These are phyloP conservation scores for Etheostoma spectabile DNA, from an alignment of 2,113 vertebrate genomes.

Conservation along the genomic window DNA sequence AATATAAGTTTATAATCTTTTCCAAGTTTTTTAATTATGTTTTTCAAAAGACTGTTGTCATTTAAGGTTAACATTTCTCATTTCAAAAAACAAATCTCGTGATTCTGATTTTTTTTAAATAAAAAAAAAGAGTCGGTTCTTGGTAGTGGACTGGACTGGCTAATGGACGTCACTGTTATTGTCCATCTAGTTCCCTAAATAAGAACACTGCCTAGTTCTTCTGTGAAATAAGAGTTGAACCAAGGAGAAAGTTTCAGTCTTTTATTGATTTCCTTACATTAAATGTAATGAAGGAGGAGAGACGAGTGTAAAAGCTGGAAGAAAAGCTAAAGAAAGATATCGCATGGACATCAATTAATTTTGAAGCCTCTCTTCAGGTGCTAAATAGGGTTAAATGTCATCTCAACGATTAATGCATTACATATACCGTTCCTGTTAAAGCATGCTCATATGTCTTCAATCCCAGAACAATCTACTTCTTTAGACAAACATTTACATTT, in stretches of 20 bases:
- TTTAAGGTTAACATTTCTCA: not conserved
- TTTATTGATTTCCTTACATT: slow-evolving; percentile 25
- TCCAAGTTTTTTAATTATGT: not conserved
- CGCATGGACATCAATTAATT: slow-evolving; percentile 1
- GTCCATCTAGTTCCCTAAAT: slow-evolving; percentile 1
- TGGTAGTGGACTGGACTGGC: not conserved
- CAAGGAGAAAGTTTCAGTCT: slow-evolving; percentile 10
- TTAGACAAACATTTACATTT: not conserved
- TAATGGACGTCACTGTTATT: not conserved
- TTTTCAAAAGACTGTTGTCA: not conserved
- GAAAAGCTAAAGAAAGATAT: not conserved
- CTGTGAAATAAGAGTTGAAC: slow-evolving; percentile 18
- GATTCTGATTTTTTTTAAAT: not conserved
- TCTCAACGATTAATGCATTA: not conserved
- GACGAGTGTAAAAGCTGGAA: slow-evolving; percentile 3
- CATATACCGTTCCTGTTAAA: not conserved
- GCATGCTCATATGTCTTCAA: not conserved
- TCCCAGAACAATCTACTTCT: not conserved
- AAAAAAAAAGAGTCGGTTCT: slow-evolving; percentile 9
- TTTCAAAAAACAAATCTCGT: not conserved
- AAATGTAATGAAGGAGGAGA: slow-evolving; percentile 1
- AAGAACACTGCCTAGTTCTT: not conserved
- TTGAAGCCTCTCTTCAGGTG: not conserved
- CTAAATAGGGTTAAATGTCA: not conserved
- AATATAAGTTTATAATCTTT: not conserved